Percentiles rank a stretch among this genome's conserved stretches.
These are phyloP conservation scores for Blomia tropicalis DNA, from an alignment of 2,888 invertebrate species.

Conservation along the genomic window DNA sequence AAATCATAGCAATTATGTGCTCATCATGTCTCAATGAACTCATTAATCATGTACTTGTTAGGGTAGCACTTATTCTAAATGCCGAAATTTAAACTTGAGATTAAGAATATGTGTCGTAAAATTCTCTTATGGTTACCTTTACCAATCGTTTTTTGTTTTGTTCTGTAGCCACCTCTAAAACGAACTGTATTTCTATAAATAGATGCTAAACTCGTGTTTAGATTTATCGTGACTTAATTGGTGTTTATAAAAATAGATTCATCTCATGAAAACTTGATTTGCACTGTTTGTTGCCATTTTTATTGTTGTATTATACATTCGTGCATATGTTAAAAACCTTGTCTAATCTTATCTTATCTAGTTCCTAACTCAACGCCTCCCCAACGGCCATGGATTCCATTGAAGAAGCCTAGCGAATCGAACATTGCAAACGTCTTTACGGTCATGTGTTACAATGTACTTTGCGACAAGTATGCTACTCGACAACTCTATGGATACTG, in stretches of 20 bases:
- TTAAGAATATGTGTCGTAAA: not conserved
- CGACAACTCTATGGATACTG: conserved; percentile 98
- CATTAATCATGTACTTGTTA: too few relatives aligned
- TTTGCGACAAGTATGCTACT: conserved; percentile 97
- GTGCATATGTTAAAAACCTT: not conserved
- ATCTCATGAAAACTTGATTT: not conserved
- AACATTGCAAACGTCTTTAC: conserved; percentile 90
- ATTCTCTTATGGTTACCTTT: not conserved
- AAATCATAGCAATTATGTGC: not conserved
- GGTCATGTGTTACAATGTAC: conserved; percentile 98
- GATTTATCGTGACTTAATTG: conserved; percentile 3
- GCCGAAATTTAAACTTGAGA: conserved; percentile 3
- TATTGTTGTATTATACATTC: too few relatives aligned
- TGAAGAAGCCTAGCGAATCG: conserved; percentile 62
- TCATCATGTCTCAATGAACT: not conserved
- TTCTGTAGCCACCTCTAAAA: not conserved
- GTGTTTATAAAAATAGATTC: conserved; percentile 2
- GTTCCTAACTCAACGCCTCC: conserved; percentile 66
- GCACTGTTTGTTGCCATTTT: not conserved
- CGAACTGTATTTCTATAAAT: not conserved
- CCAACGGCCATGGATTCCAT: conserved; percentile 83
- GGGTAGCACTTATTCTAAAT: not conserved
- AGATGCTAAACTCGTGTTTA: too few relatives aligned
- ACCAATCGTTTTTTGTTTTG: not conserved
- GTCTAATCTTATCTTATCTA: not conserved